These are phyloP conservation scores for Steinernema hermaphroditum DNA, from an alignment of 2,888 invertebrate species.

Conservation along the genomic window DNA sequence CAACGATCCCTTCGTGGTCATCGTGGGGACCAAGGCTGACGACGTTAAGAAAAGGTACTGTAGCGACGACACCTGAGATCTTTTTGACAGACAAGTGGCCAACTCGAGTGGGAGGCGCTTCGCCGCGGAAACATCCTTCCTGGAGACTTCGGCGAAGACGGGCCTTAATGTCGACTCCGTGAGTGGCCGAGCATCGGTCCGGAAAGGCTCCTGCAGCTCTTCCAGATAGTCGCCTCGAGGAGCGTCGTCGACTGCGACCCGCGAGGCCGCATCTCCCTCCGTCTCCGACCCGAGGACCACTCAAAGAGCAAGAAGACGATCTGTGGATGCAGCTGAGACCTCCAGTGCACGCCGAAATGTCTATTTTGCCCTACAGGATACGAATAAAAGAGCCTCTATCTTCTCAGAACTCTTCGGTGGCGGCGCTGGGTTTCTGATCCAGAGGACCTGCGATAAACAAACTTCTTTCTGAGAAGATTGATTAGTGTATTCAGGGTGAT, in stretches of 20 bases:
- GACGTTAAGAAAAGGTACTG: background rate
- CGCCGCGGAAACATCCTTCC: background rate
- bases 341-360: no score
- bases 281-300: background rate
- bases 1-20: background rate
- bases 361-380: no score
- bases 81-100: background rate
- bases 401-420: no score
- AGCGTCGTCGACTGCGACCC: slow-evolving; percentile 8
- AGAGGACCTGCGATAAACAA: no score
- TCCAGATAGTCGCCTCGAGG: background rate
- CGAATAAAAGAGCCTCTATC: no score
- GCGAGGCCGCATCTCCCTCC: background rate
- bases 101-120: background rate
- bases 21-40: slow-evolving; percentile 11
- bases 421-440: background rate
- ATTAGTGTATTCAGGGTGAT: no score
- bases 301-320: background rate
- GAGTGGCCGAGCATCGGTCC: background rate
- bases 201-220: background rate
- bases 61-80: background rate
- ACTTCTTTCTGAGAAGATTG: no score
- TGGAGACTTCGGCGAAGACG: slow-evolving; percentile 8
- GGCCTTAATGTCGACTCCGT: background rate
- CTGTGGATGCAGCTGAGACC: slow-evolving; percentile 12